Evolutionary conservation across 1,140 invertebrate genomes (phyloP).

Genomic region (Bombus sylvicola): DNA sequence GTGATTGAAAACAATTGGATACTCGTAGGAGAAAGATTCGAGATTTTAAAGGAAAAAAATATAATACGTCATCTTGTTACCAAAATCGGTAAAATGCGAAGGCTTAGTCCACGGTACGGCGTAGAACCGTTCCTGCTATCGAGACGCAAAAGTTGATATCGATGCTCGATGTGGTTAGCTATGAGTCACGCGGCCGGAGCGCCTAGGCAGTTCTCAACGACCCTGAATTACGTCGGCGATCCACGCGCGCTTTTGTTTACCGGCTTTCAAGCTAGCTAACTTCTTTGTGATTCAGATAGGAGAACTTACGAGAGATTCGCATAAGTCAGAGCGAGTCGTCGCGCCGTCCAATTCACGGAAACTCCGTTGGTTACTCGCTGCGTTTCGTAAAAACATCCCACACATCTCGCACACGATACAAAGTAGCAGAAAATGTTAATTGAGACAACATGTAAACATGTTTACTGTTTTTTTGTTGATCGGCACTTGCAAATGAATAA

Average conservation of each 20-base stretch:
- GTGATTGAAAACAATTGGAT: background rate
- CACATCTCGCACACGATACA: background rate
- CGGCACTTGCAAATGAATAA: too few species aligned
- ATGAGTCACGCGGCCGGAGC: conserved; percentile 60
- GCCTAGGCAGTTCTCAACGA: conserved; percentile 36
- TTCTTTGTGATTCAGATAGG: conserved; percentile 26
- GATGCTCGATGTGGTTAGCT: conserved; percentile 62
- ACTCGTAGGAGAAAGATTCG: background rate
- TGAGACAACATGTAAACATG: background rate
- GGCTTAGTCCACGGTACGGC: background rate
- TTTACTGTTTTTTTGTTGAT: background rate
- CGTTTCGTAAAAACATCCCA: background rate
- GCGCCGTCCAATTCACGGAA: background rate
- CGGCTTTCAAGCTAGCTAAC: background rate
- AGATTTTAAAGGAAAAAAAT: background rate
- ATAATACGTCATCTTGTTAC: background rate
- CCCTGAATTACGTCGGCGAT: conserved; percentile 60
- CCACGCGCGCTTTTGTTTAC: conserved; percentile 38
- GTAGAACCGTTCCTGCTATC: conserved; percentile 19
- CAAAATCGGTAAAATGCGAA: background rate
- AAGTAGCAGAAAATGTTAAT: background rate
- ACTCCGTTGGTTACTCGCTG: background rate
- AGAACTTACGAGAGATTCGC: conserved; percentile 15
- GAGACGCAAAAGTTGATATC: conserved; percentile 66
- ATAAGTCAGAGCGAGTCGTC: background rate